Evolutionary conservation across 2,888 invertebrate genomes (phyloP).

Genomic region (Isoperla grammatica): DNA sequence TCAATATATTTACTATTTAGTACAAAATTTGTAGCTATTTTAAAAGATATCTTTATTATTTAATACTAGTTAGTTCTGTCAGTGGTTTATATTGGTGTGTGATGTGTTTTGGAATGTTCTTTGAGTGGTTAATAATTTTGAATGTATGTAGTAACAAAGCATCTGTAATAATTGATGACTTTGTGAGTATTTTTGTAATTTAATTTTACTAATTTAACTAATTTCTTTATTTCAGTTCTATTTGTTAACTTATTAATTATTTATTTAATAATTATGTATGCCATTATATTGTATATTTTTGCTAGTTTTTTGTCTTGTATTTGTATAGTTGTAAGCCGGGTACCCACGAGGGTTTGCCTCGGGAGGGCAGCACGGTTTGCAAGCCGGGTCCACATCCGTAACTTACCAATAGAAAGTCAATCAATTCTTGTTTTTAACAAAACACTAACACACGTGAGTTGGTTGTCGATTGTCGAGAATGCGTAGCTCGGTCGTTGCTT

Average conservation of each 20-base stretch:
- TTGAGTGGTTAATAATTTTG: too few relatives aligned
- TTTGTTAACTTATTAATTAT: not conserved
- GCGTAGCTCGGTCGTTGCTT: not conserved
- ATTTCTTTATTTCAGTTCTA: not conserved
- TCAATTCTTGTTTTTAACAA: not conserved
- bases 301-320: slow-evolving; percentile 1
- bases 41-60: too few relatives aligned
- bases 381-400: not conserved
- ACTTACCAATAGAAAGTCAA: not conserved
- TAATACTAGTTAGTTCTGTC: too few relatives aligned
- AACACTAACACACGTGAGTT: slow-evolving; percentile 1
- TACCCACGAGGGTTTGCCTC: not conserved
- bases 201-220: slow-evolving; percentile 10
- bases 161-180: too few relatives aligned
- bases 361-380: not conserved
- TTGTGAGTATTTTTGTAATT: not conserved
- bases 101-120: too few relatives aligned
- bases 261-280: not conserved
- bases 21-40: too few relatives aligned
- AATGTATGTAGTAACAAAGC: too few relatives aligned
- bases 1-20: too few relatives aligned
- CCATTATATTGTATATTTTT: not conserved
- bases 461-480: not conserved
- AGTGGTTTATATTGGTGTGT: too few relatives aligned
- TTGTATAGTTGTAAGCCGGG: slow-evolving; percentile 6